A percentile compares a stretch with the other conserved stretches of the same genome.
phyloP scores from a whole-genome alignment of 2,888 invertebrate genomes.

The Lepidochrysops patricia region DNA sequence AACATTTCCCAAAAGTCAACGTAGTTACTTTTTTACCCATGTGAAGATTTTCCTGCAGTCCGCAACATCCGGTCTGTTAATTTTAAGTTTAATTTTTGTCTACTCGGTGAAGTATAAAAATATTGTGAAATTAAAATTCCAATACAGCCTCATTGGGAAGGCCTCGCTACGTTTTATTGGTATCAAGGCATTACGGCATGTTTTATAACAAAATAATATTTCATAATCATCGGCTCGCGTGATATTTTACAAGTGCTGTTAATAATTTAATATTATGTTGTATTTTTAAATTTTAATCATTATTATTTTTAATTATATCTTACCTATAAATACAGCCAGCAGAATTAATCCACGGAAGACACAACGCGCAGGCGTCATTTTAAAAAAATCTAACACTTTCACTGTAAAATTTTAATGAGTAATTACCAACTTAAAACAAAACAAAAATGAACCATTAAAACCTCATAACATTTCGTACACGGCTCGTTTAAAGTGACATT shows the following conservation, averaged over 20 bases:
- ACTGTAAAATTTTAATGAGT: conserved; percentile 34
- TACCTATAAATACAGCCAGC: conserved; percentile 48
- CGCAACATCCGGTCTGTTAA: background rate
- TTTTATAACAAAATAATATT: background rate
- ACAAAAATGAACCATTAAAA: background rate
- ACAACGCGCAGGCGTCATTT: conserved; percentile 45
- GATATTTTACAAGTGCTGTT: background rate
- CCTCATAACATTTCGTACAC: conserved; percentile 5
- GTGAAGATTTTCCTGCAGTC: background rate
- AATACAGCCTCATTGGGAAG: background rate
- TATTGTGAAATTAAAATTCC: background rate
- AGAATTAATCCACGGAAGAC: conserved; percentile 46
- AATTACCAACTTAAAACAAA: conserved; percentile 3
- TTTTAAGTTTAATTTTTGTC: background rate
- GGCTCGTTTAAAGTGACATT: conserved; percentile 6
- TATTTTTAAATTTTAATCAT: no score
- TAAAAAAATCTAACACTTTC: conserved; percentile 55
- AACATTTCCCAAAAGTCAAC: background rate
- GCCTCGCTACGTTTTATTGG: conserved; percentile 1
- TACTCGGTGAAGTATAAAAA: background rate
- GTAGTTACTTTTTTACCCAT: background rate
- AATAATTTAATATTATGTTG: no score
- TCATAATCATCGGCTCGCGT: background rate
- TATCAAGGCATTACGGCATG: background rate
- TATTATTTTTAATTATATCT: no score